Evolutionary conservation across 2,113 vertebrate genomes (phyloP), one percentile per base, ranked within the genome.

Genomic region (Fukomys damarensis): DNA sequence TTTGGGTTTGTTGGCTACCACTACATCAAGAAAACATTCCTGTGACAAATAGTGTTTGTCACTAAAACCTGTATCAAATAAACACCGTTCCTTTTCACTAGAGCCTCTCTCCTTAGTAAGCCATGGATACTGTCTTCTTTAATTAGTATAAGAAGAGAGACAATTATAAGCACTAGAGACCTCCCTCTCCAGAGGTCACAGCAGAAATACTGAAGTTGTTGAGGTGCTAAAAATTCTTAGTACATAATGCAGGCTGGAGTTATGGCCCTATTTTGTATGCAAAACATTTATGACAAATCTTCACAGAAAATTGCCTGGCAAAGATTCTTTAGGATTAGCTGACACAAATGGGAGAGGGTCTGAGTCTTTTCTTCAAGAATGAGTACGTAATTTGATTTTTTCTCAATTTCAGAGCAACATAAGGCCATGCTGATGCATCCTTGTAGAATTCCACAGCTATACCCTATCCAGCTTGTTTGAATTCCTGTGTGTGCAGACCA

Each of bases 331-430:
- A 49, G 79, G 61, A 61, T 95, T 81, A 93, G 35, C 77, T 32
- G 46, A 79, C 43, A 24, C 49, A 85, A 85, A 72, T 94, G 6
- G 68, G 77, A 88, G 91, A 87, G 24, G 41, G 22, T 70, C 49
- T 89, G 22, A 79, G n/a, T 66, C 10, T 91, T 93, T 80, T 91
- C 65, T 96, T 43, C 9, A 85, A 80, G 76, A 92, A 91, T 66
- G n/a, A 93, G 43, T 72, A 96, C 38, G 14, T 77, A 30, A 86
- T 93, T 14, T 85, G 52, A 56, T 95, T 96, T 80, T 81, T 76
- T 76, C 83, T 89, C 58, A 70, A 11, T 89, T 35, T 91, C 49
- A 77, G 80, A 32, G 59, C 65, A 91, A 52, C 22, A 20, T 0
- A 68, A 54, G 14, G 32, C 65, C n/a, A 22, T 26, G n/a, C 6